Evolutionary conservation across 2,888 invertebrate genomes (phyloP).

Genomic region (Protophormia terraenovae): DNA sequence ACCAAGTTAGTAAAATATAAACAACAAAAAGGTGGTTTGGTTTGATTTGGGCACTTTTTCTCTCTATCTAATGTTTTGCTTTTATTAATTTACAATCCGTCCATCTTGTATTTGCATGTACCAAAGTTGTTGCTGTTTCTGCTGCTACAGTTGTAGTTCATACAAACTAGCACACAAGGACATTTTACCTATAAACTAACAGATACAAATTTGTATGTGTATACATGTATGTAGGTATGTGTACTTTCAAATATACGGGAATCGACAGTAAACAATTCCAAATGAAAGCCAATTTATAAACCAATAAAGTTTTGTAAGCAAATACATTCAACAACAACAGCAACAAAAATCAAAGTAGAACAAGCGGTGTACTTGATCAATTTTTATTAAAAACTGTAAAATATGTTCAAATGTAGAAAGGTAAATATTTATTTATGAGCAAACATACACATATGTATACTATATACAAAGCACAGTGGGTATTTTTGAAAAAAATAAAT

Average conservation of each 20-base stretch:
- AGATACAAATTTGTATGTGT: not conserved
- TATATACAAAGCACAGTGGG: not conserved
- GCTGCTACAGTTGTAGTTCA: constrained; percentile 12
- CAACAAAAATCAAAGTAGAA: constrained; percentile 49
- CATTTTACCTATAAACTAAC: not conserved
- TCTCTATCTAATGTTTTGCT: not conserved
- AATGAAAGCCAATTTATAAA: constrained; percentile 65
- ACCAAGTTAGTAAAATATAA: constrained; percentile 39
- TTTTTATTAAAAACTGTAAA: constrained; percentile 60
- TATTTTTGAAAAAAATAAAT: not conserved
- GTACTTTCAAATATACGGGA: constrained; percentile 13
- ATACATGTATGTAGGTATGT: not conserved
- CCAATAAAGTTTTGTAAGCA: constrained; percentile 63
- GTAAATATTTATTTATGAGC: constrained; percentile 6
- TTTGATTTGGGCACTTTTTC: constrained; percentile 1
- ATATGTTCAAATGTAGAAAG: constrained; percentile 25
- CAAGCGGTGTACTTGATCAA: constrained; percentile 51
- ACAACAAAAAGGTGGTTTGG: constrained; percentile 59
- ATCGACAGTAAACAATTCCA: constrained; percentile 56
- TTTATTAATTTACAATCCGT: constrained; percentile 25
- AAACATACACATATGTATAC: not conserved
- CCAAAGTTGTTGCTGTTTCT: not conserved
- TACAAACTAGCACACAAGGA: not conserved
- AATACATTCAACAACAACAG: constrained; percentile 21
- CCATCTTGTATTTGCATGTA: constrained; percentile 35